Conservation (phyloP, 1,140 invertebrate species). For the Drosophila busckii region DNA sequence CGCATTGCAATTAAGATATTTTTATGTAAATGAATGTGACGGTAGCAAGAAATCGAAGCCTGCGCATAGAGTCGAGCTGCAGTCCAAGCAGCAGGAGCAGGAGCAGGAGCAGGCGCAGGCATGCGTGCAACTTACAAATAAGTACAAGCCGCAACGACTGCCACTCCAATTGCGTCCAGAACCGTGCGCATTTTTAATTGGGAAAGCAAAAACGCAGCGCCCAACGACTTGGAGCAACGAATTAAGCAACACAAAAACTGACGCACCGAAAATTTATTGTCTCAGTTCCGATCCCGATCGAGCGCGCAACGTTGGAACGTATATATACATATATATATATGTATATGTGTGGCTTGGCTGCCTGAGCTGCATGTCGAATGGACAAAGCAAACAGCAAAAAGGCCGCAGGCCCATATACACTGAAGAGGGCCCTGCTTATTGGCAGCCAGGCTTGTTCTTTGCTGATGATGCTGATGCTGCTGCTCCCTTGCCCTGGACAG, state of each 20-base stretch:
- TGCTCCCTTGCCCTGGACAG: too few species aligned
- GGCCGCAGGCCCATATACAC: conserved; percentile 39
- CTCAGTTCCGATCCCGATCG: conserved; percentile 41
- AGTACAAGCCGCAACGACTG: conserved; percentile 51
- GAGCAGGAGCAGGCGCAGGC: conserved; percentile 12
- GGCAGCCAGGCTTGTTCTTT: conserved; percentile 17
- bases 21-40: conserved; percentile 70
- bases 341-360: too few species aligned
- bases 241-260: conserved; percentile 42
- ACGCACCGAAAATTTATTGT: conserved; percentile 76
- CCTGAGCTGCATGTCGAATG: conserved; percentile 56
- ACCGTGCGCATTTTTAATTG: conserved; percentile 68
- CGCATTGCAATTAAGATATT: conserved; percentile 67
- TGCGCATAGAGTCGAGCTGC: conserved; percentile 10
- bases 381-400: conserved; percentile 60
- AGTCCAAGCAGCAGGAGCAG: not conserved
- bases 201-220: conserved; percentile 32
- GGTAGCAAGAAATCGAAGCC: conserved; percentile 4
- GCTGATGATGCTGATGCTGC: not conserved
- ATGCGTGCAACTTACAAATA: conserved; percentile 73
- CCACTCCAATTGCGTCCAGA: conserved; percentile 53
- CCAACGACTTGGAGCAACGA: not conserved
- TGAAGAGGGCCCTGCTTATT: not conserved
- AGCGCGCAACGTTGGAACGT: too few species aligned
- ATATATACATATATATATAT: too few species aligned